These are phyloP conservation scores for Epistrophe eligans DNA, from an alignment of 2,888 invertebrate species.

Conservation along the genomic window DNA sequence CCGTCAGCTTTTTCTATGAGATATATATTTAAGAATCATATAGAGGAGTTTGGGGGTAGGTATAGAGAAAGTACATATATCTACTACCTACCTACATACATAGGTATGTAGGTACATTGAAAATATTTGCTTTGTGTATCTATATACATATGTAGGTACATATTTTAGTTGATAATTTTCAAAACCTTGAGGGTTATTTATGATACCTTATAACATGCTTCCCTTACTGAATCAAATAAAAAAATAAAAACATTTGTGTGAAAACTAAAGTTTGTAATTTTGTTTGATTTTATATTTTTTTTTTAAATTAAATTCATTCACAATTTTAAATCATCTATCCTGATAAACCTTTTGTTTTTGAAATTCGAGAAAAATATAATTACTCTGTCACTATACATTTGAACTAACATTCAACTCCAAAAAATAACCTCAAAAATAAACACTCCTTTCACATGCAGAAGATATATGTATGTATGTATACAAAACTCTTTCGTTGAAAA, in stretches of 20 bases:
- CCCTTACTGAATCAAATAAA: neutral
- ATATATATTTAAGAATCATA: constrained; percentile 23
- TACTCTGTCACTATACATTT: constrained; percentile 3
- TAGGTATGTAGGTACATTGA: too few relatives aligned
- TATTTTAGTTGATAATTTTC: neutral
- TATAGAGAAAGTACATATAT: neutral
- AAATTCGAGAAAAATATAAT: neutral
- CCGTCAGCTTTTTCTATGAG: constrained; percentile 48
- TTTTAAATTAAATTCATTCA: neutral
- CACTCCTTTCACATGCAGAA: constrained; percentile 22
- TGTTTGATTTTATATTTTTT: neutral
- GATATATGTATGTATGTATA: too few relatives aligned
- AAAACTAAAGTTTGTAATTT: neutral
- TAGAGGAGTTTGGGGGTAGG: neutral
- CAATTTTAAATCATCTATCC: neutral
- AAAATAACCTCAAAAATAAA: neutral
- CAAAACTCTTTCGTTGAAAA: constrained; percentile 4
- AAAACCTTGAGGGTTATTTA: neutral
- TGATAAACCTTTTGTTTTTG: constrained; percentile 6
- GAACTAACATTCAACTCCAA: neutral
- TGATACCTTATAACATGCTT: neutral
- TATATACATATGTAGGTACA: neutral
- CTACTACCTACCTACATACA: too few relatives aligned
- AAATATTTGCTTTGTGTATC: neutral
- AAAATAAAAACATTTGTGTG: neutral